phyloP scores from a whole-genome alignment of 2,113 vertebrate species.

The Fulica atra region DNA sequence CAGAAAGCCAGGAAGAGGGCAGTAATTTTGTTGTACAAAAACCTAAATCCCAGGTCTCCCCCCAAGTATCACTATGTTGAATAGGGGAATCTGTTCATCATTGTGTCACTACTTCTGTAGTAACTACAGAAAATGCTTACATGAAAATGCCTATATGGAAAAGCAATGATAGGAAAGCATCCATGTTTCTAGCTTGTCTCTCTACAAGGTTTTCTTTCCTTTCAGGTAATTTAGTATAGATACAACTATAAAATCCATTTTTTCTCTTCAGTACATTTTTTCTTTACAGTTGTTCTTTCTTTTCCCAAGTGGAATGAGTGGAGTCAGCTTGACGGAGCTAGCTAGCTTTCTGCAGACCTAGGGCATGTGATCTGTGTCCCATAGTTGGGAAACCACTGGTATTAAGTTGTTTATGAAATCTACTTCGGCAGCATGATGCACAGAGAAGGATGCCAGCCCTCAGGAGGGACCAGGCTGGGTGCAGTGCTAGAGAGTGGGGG shows the following conservation, averaged over 20 bases:
- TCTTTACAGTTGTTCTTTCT: not conserved
- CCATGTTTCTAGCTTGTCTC: not conserved
- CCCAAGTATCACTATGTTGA: not conserved
- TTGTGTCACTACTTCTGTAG: not conserved
- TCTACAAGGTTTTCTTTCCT: not conserved
- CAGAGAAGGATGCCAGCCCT: not conserved
- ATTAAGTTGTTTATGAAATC: conserved; percentile 3
- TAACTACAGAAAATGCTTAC: not conserved
- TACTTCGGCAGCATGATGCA: not conserved
- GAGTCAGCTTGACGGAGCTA: conserved; percentile 12
- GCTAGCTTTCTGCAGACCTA: not conserved
- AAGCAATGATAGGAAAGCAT: not conserved
- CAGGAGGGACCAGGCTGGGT: not conserved
- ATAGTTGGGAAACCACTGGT: not conserved
- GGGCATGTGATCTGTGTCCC: conserved; percentile 13
- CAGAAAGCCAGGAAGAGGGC: conserved; percentile 1
- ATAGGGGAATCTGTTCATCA: not conserved
- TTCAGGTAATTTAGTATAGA: not conserved
- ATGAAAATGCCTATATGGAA: not conserved
- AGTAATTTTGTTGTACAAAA: conserved; percentile 15
- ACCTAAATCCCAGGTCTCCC: not conserved
- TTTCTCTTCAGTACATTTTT: not conserved
- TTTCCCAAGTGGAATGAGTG: not conserved
- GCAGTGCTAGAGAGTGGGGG: not conserved
- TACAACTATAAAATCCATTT: not conserved